Evolutionary conservation across 2,113 vertebrate species (phyloP), one percentile per base, ranked within the genome.

Genomic region (Caretta caretta): DNA sequence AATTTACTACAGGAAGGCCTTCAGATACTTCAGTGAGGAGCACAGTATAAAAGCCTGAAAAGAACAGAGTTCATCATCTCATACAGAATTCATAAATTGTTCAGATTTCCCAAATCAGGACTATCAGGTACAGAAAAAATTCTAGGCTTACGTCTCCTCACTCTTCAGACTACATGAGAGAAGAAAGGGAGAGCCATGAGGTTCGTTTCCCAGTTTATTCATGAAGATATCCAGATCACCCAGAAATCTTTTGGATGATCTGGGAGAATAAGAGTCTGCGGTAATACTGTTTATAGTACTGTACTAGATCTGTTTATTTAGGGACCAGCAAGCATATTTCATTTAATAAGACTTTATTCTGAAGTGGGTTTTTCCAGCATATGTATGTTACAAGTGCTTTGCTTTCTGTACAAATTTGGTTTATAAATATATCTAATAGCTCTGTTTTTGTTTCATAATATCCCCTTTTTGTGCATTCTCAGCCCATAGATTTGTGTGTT

Each of bases 81-180:
- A 72, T 20, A 38, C 4, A 72, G 35, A 38, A 72, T 72, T 72
- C 65, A 72, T 72, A 72, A 72, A 72, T 10, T 72, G 65, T 72
- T 22, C 65, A 22, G 65, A 10, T 72, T 72, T 72, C n/a, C 65
- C n/a, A 22, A 69, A 72, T n/a, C 8, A 65, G 88, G 14, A 2
- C 81, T 16, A n/a, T 16, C 19, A 27, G 16, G 8, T 5, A 19
- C 42, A 51, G 48, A 9, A 89, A 82, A 94, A 89, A 90, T 4
- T 0, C 13, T 11, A 16, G 25, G 10, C 54, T 42, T 83, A 59
- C 20, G 79, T 24, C 6, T 31, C 29, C 27, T 72, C 17, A 72
- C 10, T 8, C 27, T n/a, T 38, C 31, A 84, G 1, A 7, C 20
- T 14, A 81, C 1, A 10, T 48, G 0, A 50, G 22, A 50, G 65